Evolutionary conservation across 2,888 invertebrate species (phyloP), one percentile per base, ranked within the genome.

Genomic region (Atethmia centrago): DNA sequence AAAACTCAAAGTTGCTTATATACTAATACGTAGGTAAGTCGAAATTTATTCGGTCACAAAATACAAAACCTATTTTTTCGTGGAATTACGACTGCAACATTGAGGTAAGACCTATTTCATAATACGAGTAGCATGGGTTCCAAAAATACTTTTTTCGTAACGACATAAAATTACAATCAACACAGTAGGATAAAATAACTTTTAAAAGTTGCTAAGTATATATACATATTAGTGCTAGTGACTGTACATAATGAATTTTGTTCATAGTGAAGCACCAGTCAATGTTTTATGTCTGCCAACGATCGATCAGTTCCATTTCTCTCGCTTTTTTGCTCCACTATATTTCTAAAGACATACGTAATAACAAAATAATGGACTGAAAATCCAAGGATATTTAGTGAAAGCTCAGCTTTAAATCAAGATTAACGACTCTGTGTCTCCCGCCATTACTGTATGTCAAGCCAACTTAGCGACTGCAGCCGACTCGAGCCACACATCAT

Each of bases 351-450:
- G 40, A 47, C 21, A 71, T 65, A 47, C 21, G 28, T 51, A 49
- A 40, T 31, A 77, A 79, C 28, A 65, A 53, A 64, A 55, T 59
- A 69, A 74, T 58, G 36, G 40, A 45, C 14, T 49, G 47, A 66
- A 77, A 63, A 62, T 51, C 55, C 68, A 42, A 68, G 40, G 51
- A 71, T 66, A 61, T 67, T 59, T 70, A 74, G 75, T 85, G 77
- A 82, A 82, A 65, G 72, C 79, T 67, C 45, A 40, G 83, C 75
- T 81, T 77, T 82, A 85, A 82, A 82, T 84, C 79, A 85, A 81
- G 85, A 89, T 87, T 86, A 88, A 88, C 81, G 84, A 84, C 71
- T 72, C 70, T 73, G 77, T 84, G 88, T 87, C 85, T 64, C 19
- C 65, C 67, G 62, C 78, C 77, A 84, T 87, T 86, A 82, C 69